Evolutionary conservation across 2,113 vertebrate species (phyloP).

Genomic region (Arizona elegans): DNA sequence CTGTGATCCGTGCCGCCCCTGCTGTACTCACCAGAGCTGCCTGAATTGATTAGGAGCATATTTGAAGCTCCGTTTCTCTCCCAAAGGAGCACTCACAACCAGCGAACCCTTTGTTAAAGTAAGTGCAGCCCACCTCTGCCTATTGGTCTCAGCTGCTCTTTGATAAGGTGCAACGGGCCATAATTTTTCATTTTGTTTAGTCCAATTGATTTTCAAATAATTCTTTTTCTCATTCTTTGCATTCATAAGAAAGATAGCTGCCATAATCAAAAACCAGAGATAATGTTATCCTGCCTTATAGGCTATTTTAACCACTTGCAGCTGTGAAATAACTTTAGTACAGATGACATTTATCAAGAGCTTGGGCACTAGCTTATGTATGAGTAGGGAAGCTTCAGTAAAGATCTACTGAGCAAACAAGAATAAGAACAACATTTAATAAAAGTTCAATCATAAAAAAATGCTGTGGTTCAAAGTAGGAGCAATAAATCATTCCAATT

Average conservation of each 20-base stretch:
- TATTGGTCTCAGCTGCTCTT: not conserved
- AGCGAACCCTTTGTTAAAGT: too few relatives aligned
- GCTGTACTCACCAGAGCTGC: too few relatives aligned
- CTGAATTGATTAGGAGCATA: too few relatives aligned
- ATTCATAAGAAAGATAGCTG: not conserved
- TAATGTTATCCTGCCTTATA: not conserved
- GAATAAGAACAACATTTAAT: conserved; percentile 13
- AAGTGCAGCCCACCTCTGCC: too few relatives aligned
- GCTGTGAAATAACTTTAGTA: not conserved
- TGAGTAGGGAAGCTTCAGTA: not conserved
- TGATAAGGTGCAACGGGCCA: not conserved
- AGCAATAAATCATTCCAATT: not conserved
- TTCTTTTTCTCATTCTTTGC: not conserved
- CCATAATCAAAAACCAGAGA: not conserved
- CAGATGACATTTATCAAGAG: not conserved
- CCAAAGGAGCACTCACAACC: too few relatives aligned
- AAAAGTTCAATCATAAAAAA: conserved; percentile 12
- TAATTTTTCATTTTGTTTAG: not conserved
- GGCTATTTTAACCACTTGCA: not conserved
- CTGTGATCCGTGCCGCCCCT: too few relatives aligned
- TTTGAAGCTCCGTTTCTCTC: too few relatives aligned
- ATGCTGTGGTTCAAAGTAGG: conserved; percentile 4
- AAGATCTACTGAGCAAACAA: conserved; percentile 1
- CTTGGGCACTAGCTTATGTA: conserved; percentile 15
- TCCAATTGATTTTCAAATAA: not conserved